These are phyloP conservation scores for Cylas formicarius DNA, from an alignment of 1,140 invertebrate species.

Conservation along the genomic window DNA sequence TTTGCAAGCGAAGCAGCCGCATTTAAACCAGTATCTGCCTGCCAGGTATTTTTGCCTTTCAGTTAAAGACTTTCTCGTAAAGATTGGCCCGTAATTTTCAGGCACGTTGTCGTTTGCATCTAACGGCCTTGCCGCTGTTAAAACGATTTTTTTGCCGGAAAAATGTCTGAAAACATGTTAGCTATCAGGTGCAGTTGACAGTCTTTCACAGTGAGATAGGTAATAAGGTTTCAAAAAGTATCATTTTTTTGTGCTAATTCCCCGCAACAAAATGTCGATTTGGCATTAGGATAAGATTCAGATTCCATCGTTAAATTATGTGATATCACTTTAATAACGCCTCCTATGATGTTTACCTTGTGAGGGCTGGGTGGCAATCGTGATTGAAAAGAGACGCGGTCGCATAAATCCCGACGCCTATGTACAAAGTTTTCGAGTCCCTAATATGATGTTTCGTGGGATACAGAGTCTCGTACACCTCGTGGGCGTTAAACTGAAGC, in stretches of 20 bases:
- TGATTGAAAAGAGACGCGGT: slow-evolving; percentile 81
- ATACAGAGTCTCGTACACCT: slow-evolving; percentile 68
- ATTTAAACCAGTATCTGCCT: slow-evolving; percentile 75
- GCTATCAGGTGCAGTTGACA: not conserved
- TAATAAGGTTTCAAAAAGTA: not conserved
- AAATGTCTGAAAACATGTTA: slow-evolving; percentile 67
- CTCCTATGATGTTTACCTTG: slow-evolving; percentile 48
- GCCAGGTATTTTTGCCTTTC: slow-evolving; percentile 58
- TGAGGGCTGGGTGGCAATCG: slow-evolving; percentile 75
- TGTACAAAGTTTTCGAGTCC: slow-evolving; percentile 50
- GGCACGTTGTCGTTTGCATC: slow-evolving; percentile 57
- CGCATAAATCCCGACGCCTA: slow-evolving; percentile 76
- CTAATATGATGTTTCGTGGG: slow-evolving; percentile 44
- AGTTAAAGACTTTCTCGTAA: slow-evolving; percentile 55
- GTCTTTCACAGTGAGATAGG: not conserved
- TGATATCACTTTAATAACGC: not conserved
- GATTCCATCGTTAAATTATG: not conserved
- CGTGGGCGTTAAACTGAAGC: slow-evolving; percentile 84
- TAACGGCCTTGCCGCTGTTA: slow-evolving; percentile 59
- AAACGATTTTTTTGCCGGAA: slow-evolving; percentile 62
- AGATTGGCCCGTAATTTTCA: slow-evolving; percentile 83
- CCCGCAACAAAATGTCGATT: too few relatives aligned
- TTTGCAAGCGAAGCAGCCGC: slow-evolving; percentile 64
- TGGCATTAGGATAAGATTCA: not conserved
- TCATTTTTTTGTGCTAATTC: not conserved